A percentile compares a stretch with the other conserved stretches of the same genome.
Evolutionary conservation across 2,797 vertebrate genomes (phyloP).

Genomic region (Florisuga fusca): DNA sequence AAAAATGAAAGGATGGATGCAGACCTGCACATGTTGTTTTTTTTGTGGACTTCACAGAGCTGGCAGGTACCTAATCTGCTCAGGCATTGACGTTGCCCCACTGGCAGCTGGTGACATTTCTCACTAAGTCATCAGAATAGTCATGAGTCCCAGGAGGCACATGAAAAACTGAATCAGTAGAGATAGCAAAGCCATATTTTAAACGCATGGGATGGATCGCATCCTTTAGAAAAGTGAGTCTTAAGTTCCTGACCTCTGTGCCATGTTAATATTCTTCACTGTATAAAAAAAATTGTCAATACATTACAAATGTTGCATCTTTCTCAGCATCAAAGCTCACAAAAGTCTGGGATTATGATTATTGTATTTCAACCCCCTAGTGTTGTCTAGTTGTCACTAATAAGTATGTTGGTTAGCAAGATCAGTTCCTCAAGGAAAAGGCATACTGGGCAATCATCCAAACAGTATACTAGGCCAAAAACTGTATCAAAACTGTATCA

Average conservation of each 20-base stretch:
- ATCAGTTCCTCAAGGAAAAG: neutral
- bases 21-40: neutral
- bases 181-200: neutral
- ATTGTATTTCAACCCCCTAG: neutral
- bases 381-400: neutral
- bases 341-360: neutral
- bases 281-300: neutral
- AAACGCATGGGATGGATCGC: neutral
- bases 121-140: neutral
- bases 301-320: neutral
- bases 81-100: neutral
- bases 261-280: neutral
- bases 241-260: neutral
- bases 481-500: neutral
- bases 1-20: neutral
- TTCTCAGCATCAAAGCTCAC: neutral
- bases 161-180: neutral
- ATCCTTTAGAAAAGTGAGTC: neutral
- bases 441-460: neutral
- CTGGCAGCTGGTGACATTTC: neutral
- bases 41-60: neutral
- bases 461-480: neutral
- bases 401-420: neutral
- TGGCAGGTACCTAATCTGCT: neutral
- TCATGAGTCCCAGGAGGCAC: neutral